These are phyloP conservation scores for Drosophila kepulauana DNA, from an alignment of 1,140 invertebrate genomes.

Conservation along the genomic window DNA sequence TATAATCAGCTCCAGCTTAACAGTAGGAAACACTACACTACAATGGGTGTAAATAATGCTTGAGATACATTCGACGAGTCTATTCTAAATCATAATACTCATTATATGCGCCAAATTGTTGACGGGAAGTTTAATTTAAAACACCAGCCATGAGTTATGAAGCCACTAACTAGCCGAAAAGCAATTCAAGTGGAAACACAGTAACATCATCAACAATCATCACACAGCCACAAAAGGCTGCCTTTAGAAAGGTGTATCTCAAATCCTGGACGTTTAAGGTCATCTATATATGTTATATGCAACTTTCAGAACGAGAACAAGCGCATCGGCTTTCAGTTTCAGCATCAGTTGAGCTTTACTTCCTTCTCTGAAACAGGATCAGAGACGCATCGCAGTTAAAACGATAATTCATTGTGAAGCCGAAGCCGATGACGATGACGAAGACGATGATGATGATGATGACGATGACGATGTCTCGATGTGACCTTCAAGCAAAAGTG, in stretches of 20 bases:
- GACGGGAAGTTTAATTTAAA: conserved; percentile 67
- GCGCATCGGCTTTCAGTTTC: conserved; percentile 25
- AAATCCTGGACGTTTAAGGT: conserved; percentile 67
- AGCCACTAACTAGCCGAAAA: conserved; percentile 24
- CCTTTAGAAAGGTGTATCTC: conserved; percentile 66
- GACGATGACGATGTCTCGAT: conserved; percentile 39
- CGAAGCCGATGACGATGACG: conserved; percentile 3
- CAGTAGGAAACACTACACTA: conserved; percentile 37
- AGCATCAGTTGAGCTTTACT: conserved; percentile 33
- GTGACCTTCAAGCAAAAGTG: conserved; percentile 72
- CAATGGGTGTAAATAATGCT: conserved; percentile 22
- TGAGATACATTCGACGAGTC: conserved; percentile 28
- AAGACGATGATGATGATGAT: conserved; percentile 10
- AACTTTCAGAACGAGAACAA: conserved; percentile 34
- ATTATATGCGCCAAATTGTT: conserved; percentile 29
- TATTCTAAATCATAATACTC: conserved; percentile 44
- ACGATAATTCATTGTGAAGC: conserved; percentile 51
- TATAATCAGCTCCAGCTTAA: conserved; percentile 34
- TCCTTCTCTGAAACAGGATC: conserved; percentile 75
- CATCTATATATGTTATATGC: conserved; percentile 40
- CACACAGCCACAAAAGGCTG: conserved; percentile 37
- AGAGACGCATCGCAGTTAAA: conserved; percentile 59
- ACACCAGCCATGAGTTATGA: conserved; percentile 67
- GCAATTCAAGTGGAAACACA: conserved; percentile 49
- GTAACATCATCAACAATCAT: conserved; percentile 7